Percentiles rank a stretch among this genome's conserved stretches.
Conservation (phyloP, 2,888 invertebrate species). For the Lepas anatifera region DNA sequence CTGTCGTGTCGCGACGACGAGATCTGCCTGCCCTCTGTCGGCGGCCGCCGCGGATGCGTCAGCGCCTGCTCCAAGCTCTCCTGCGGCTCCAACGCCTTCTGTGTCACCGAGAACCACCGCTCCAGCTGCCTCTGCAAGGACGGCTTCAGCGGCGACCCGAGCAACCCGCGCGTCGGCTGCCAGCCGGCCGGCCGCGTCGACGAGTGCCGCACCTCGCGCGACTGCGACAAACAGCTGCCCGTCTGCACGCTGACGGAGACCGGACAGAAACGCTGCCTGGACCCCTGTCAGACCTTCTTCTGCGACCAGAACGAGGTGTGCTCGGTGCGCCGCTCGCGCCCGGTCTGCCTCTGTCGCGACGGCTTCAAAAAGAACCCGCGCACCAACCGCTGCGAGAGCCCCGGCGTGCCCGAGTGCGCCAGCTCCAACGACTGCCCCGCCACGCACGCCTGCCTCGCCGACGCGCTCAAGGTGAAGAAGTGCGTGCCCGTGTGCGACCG, state of each 20-base stretch:
- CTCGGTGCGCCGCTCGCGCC: slow-evolving; percentile 51
- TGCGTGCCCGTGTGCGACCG: slow-evolving; percentile 64
- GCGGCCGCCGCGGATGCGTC: slow-evolving; percentile 55
- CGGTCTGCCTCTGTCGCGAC: slow-evolving; percentile 65
- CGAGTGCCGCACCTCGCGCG: slow-evolving; percentile 53
- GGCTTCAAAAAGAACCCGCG: slow-evolving; percentile 74
- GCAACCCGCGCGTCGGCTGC: slow-evolving; percentile 64
- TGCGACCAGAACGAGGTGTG: slow-evolving; percentile 75
- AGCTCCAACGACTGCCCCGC: slow-evolving; percentile 55
- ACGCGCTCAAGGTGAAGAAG: slow-evolving; percentile 70
- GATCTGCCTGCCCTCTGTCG: slow-evolving; percentile 65
- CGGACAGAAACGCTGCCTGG: slow-evolving; percentile 54
- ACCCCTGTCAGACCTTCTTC: slow-evolving; percentile 64
- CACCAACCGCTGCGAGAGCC: slow-evolving; percentile 67
- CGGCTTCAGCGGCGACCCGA: slow-evolving; percentile 68
- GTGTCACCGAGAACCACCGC: slow-evolving; percentile 68
- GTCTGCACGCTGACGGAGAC: slow-evolving; percentile 53
- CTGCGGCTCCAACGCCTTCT: slow-evolving; percentile 80
- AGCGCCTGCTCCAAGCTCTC: slow-evolving; percentile 77
- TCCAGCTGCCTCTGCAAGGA: slow-evolving; percentile 76
- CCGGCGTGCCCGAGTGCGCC: slow-evolving; percentile 69
- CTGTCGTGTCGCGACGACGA: slow-evolving; percentile 68
- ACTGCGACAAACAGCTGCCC: slow-evolving; percentile 52
- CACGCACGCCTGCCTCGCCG: slow-evolving; percentile 61
- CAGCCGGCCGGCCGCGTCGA: slow-evolving; percentile 45